These are phyloP conservation scores for Mobula birostris DNA, from an alignment of 2,113 vertebrate species.

Conservation along the genomic window DNA sequence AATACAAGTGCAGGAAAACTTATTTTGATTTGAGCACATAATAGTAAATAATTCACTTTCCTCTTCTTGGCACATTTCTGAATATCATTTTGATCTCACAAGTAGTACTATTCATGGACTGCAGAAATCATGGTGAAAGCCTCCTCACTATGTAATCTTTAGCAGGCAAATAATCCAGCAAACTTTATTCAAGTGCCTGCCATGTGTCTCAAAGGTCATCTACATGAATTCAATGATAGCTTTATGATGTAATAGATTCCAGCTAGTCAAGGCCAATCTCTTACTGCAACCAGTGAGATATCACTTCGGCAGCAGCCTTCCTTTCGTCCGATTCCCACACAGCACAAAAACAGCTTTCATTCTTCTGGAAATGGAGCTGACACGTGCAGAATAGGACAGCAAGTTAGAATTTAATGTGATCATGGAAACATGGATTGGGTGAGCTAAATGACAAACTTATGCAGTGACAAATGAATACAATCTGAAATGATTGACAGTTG, in stretches of 20 bases:
- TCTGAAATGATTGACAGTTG: background rate
- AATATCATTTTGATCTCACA: background rate
- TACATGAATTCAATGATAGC: background rate
- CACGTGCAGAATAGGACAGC: background rate
- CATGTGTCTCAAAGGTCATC: background rate
- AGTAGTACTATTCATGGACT: background rate
- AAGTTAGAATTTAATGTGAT: background rate
- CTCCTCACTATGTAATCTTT: background rate
- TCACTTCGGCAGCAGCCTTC: background rate
- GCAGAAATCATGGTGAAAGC: background rate
- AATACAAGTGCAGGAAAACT: background rate
- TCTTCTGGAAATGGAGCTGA: background rate
- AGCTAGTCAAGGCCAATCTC: background rate
- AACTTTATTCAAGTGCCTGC: background rate
- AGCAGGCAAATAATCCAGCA: conserved; percentile 6
- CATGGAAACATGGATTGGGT: background rate
- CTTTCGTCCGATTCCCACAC: background rate
- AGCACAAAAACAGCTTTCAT: background rate
- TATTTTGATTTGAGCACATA: background rate
- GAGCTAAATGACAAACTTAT: background rate
- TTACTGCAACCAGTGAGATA: conserved; percentile 1
- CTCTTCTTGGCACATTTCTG: background rate
- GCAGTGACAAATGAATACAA: background rate
- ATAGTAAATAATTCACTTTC: conserved; percentile 15
- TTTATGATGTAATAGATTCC: background rate